These are phyloP conservation scores for Podilymbus podiceps DNA, from an alignment of 2,113 vertebrate genomes.

Conservation along the genomic window DNA sequence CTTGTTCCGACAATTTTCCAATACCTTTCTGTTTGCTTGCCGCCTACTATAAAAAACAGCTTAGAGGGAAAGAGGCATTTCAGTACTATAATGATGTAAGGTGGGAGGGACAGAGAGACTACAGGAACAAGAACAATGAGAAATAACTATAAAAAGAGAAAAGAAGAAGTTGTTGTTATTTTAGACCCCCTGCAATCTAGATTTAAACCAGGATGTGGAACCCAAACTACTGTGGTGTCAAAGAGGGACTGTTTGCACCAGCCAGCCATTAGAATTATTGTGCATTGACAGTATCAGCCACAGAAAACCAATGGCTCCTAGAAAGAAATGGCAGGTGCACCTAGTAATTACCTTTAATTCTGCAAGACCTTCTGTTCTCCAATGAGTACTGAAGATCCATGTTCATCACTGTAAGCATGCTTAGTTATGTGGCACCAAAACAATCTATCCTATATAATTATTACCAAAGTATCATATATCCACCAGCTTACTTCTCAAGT, in stretches of 20 bases:
- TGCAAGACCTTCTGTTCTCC: background rate
- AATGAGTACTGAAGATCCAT: background rate
- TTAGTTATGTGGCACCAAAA: background rate
- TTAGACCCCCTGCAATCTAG: background rate
- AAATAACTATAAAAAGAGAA: conserved; percentile 10
- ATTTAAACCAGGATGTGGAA: background rate
- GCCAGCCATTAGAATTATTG: background rate
- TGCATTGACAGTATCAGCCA: background rate
- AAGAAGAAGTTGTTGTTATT: background rate
- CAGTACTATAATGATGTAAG: background rate
- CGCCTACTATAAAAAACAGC: conserved; percentile 65
- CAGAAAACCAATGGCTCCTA: background rate
- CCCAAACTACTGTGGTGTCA: background rate
- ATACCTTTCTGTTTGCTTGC: conserved; percentile 72
- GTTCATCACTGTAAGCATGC: background rate
- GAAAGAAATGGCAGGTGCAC: background rate
- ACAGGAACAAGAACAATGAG: background rate
- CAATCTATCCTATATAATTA: background rate
- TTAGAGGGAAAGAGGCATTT: conserved; percentile 50
- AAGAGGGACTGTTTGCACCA: background rate
- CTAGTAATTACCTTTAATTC: background rate
- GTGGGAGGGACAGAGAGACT: conserved; percentile 28
- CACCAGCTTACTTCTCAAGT: background rate
- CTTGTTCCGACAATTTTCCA: conserved; percentile 75
- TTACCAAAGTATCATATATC: background rate